Percentiles rank a stretch among this genome's conserved stretches.
Evolutionary conservation across 23 tunicate genomes (phyloP).

Genomic region (Styela clava): DNA sequence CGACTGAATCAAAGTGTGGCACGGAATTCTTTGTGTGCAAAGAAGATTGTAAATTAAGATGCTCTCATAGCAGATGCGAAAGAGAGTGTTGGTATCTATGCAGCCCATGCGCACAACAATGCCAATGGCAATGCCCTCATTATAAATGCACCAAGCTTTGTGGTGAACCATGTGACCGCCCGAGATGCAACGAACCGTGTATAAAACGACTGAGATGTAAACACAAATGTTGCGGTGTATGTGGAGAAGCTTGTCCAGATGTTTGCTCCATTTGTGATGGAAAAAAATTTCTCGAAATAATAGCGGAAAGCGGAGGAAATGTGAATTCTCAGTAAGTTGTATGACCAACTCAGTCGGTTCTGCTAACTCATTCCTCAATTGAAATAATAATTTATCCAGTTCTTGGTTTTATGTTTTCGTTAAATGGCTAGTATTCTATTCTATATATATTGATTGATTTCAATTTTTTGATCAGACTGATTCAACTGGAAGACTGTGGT

Average conservation of each 20-base stretch:
- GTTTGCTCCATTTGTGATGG: slow-evolving; percentile 7
- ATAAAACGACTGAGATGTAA: background rate
- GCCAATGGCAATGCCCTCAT: slow-evolving; percentile 3
- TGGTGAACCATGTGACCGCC: slow-evolving; percentile 17
- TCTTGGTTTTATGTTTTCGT: too few relatives aligned
- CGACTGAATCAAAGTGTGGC: slow-evolving; percentile 51
- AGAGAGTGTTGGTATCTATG: slow-evolving; percentile 1
- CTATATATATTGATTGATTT: too few relatives aligned
- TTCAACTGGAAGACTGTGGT: slow-evolving; percentile 53
- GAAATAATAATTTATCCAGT: too few relatives aligned
- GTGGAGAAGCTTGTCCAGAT: slow-evolving; percentile 27
- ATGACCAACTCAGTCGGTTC: too few relatives aligned
- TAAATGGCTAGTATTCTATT: too few relatives aligned
- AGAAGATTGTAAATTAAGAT: background rate
- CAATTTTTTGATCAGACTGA: too few relatives aligned
- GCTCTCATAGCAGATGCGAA: slow-evolving; percentile 17
- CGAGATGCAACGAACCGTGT: slow-evolving; percentile 3
- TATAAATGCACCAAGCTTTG: slow-evolving; percentile 7
- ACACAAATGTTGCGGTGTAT: background rate
- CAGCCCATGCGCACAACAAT: slow-evolving; percentile 2
- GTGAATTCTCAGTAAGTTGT: too few relatives aligned
- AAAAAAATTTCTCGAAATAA: background rate
- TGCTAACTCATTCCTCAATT: too few relatives aligned
- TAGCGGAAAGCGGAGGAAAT: background rate
- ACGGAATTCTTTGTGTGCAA: background rate